phyloP scores from a whole-genome alignment of 1,140 invertebrate species.

The Dreissena rostriformis region DNA sequence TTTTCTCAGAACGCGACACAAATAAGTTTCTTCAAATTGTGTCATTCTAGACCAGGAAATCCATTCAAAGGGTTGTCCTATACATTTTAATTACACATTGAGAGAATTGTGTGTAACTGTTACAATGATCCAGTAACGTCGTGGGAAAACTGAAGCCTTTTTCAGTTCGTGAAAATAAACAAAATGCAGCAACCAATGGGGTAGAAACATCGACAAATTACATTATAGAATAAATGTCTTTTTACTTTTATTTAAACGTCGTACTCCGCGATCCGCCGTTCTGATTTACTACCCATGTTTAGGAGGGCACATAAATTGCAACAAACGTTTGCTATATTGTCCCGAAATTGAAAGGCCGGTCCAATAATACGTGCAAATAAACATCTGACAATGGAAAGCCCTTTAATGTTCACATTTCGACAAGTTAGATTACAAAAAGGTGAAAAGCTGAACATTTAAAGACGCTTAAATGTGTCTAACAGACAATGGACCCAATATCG shows the following conservation, averaged over 20 bases:
- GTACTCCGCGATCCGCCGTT: background rate
- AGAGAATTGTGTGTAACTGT: too few species aligned
- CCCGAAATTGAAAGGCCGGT: constrained; percentile 36
- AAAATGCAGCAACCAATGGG: background rate
- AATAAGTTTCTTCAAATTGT: background rate
- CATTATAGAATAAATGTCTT: background rate
- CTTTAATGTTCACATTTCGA: constrained; percentile 42
- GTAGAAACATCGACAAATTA: constrained; percentile 1
- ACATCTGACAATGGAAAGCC: constrained; percentile 32
- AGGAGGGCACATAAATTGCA: constrained; percentile 32
- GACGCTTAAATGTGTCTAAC: background rate
- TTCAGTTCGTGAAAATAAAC: background rate
- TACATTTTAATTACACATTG: background rate
- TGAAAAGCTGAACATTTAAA: constrained; percentile 43
- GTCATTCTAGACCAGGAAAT: background rate
- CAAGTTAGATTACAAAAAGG: constrained; percentile 48
- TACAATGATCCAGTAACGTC: background rate
- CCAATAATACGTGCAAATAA: constrained; percentile 25
- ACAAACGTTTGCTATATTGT: constrained; percentile 22
- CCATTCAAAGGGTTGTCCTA: background rate
- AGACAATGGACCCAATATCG: constrained; percentile 38
- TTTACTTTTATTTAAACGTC: background rate
- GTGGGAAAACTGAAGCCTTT: background rate
- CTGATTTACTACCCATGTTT: background rate
- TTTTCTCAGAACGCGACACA: background rate